A percentile compares a stretch with the other conserved stretches of the same genome.
phyloP scores from a whole-genome alignment of 2,797 vertebrate genomes.

The Spinibarbus caldwelli region DNA sequence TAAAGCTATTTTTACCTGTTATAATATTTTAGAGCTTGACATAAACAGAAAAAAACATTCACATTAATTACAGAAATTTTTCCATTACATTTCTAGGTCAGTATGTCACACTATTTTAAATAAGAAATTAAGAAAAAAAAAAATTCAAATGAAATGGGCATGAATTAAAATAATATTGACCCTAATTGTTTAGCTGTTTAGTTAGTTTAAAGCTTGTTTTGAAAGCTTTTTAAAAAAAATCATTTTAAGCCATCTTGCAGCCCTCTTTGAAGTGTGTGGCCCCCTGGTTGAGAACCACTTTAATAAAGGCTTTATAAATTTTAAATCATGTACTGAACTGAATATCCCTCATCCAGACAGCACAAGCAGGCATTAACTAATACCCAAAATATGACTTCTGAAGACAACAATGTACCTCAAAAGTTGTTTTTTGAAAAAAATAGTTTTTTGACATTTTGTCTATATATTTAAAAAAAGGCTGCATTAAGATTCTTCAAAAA shows the following conservation, averaged over 20 bases:
- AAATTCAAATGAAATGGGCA: not conserved
- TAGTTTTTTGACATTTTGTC: not conserved
- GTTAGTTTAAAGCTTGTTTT: not conserved
- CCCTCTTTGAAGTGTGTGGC: too few relatives aligned
- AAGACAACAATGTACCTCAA: not conserved
- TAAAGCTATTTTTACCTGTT: not conserved
- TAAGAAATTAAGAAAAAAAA: too few relatives aligned
- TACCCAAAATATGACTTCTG: not conserved
- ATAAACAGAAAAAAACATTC: too few relatives aligned
- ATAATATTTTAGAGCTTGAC: not conserved
- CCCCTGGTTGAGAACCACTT: not conserved
- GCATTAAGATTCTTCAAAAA: not conserved
- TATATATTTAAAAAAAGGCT: not conserved
- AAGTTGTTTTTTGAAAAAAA: too few relatives aligned
- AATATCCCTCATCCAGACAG: not conserved
- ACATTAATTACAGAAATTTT: not conserved
- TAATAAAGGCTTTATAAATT: not conserved
- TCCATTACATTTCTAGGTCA: not conserved
- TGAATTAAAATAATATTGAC: not conserved
- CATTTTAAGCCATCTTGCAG: not conserved
- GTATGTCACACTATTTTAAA: not conserved
- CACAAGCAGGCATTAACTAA: not conserved
- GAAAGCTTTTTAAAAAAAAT: too few relatives aligned
- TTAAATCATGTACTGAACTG: not conserved
- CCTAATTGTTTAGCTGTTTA: not conserved